Base-by-base conservation (phyloP, 2,888 invertebrate species). In the Synergus japonicus region DNA sequence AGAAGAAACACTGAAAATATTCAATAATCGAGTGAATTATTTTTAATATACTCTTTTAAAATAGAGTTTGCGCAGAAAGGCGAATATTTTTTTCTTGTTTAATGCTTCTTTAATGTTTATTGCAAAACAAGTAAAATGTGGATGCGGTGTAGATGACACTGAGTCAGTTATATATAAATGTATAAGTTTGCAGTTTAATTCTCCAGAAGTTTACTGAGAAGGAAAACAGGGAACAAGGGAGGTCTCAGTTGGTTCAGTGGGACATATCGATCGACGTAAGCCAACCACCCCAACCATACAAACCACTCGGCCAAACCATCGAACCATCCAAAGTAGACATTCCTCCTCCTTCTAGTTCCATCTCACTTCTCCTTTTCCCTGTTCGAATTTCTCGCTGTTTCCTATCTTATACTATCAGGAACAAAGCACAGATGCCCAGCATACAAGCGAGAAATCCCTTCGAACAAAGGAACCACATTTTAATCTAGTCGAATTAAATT, bases 171-270 rank as follows among this genome's bases (percentile, higher is more conserved):
- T 49, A 49, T 73, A 73, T 29, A 29, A 2, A 29, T 29, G 2
- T 29, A 29, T 29, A 29, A 73, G 67, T 67, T 58, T 64, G 60
- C 73, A 78, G 63, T 65, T 44, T 54, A 37, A 73, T 73, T 73
- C 69, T 73, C 37, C 37, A 43, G 64, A 58, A 58, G 78, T 64
- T 60, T 29, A 43, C 49, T 29, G 76, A 60, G 46, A 69, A 60
- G 64, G 60, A 79, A 54, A 76, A 65, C 60, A 73, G 60, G 76
- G 73, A 79, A 67, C 78, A 78, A 78, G 49, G 79, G 82, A 81
- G 82, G 78, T 83, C 80, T 82, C 82, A 82, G 86, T 86, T 85
- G 85, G 86, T 87, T 87, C 86, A 87, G 83, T 86, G 83, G 86
- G 86, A 85, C 86, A 86, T 86, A 87, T 86, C 86, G 86, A 87